Base-by-base conservation (phyloP, 2,797 vertebrate species). In the Tragopan temminckii region DNA sequence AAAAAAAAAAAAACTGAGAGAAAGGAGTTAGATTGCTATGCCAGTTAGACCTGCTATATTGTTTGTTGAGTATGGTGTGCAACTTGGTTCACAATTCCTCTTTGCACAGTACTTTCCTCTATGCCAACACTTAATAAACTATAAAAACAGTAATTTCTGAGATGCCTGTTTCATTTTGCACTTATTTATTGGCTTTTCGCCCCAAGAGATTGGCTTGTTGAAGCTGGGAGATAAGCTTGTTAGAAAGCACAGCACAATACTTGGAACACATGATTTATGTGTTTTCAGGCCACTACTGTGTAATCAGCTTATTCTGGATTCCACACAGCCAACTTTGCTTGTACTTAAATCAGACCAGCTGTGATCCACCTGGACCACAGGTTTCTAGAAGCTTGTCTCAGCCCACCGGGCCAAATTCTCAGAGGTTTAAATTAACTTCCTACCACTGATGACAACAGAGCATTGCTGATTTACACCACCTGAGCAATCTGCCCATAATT, bases 281-380 rank as follows among this genome's bases (percentile, higher is more conserved):
- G 38, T 85, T 96, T 84, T 79, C 63, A 31, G 91, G 69, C 74
- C 75, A 66, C 85, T 64, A 8, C 75, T 61, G 85, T 75, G 66
- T 87, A 89, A 91, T 84, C 90, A 80, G 57, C 31, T 95, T 77
- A 59, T 63, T 90, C 59, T 89, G 74, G 71, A 74, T 59, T 43
- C 50, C 43, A 82, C 33, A 43, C 89, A 89, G 59, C 13, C 69
- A 87, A 36, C 57, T 63, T 69, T 57, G 19, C 84, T 81, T 38
- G 57, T 13, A 2, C 52, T 89, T 92, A 57, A 67, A 70, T 76
- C 79, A 84, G 45, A n/a, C 36, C 70, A 66, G 70, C 78, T 89
- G 74, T 31, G 94, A 85, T 81, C 68, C 78, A 79, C 83, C n/a
- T 4, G n/a, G n/a, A 72, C 40, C 48, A 57, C 1, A 61, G 27